Evolutionary conservation across 2,797 vertebrate species (phyloP).

Genomic region (Diglossa cyanea): DNA sequence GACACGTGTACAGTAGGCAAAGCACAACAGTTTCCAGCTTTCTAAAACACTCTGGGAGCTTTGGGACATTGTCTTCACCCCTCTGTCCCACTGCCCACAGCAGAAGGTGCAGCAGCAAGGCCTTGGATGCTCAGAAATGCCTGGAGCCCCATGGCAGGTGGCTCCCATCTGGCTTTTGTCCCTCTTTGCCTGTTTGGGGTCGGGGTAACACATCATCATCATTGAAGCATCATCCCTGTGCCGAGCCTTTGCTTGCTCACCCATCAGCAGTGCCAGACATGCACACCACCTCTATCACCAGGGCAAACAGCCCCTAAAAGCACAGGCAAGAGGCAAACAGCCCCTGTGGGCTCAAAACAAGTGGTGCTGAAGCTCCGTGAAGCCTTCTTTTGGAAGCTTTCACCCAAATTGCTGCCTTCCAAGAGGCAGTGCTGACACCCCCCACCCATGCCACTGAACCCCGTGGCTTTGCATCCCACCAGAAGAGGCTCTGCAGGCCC

Average conservation of each 20-base stretch:
- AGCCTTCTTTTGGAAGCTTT: background rate
- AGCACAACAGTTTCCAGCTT: background rate
- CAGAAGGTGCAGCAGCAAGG: background rate
- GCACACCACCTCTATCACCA: background rate
- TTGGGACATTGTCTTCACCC: background rate
- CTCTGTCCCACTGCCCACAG: background rate
- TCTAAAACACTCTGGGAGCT: background rate
- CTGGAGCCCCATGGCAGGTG: rapidly evolving
- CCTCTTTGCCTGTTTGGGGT: background rate
- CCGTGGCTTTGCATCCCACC: rapidly evolving
- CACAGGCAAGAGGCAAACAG: background rate
- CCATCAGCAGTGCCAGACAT: background rate
- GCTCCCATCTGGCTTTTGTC: background rate
- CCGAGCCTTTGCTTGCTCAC: background rate
- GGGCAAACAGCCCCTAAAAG: background rate
- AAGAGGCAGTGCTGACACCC: background rate
- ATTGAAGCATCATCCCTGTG: background rate
- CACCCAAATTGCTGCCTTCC: background rate
- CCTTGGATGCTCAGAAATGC: background rate
- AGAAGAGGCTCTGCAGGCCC: background rate
- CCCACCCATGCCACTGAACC: background rate
- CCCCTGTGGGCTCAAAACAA: rapidly evolving
- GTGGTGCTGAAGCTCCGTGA: background rate
- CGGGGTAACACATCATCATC: background rate
- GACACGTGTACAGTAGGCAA: background rate